A percentile compares a stretch with the other conserved stretches of the same genome.
phyloP scores from a whole-genome alignment of 2,113 vertebrate genomes.

The Aptenodytes patagonicus region DNA sequence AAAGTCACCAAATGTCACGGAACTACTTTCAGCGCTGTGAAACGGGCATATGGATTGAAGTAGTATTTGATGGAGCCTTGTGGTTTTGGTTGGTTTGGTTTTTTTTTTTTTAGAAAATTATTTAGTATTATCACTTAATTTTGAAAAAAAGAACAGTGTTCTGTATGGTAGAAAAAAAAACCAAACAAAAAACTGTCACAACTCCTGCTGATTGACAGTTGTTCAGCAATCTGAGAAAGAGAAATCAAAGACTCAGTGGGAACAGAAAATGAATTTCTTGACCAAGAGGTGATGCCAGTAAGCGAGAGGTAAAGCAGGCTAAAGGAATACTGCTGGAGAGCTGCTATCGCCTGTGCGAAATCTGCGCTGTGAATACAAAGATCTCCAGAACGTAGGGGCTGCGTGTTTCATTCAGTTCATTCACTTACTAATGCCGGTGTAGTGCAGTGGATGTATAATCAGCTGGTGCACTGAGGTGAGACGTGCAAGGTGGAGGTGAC shows the following conservation, averaged over 20 bases:
- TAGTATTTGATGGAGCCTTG: neutral
- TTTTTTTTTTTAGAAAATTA: neutral
- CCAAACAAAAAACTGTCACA: too few relatives aligned
- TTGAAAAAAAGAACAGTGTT: neutral
- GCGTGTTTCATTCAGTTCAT: neutral
- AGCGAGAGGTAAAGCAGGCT: neutral
- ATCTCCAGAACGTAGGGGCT: neutral
- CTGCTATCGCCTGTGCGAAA: neutral
- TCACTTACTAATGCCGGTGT: neutral
- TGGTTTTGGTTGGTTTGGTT: neutral
- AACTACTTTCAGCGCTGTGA: neutral
- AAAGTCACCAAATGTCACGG: neutral
- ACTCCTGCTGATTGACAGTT: neutral
- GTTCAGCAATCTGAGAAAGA: neutral
- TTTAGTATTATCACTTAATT: neutral
- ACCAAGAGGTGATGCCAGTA: neutral
- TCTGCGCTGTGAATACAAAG: neutral
- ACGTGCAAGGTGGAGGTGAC: neutral
- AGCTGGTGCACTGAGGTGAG: neutral
- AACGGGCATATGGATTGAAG: accelerated
- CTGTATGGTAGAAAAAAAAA: neutral
- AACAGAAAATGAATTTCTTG: neutral
- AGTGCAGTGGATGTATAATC: neutral
- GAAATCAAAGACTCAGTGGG: neutral
- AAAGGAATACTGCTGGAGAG: neutral